phyloP scores from a whole-genome alignment of 1,140 invertebrate genomes.

The Chionoecetes opilio region DNA sequence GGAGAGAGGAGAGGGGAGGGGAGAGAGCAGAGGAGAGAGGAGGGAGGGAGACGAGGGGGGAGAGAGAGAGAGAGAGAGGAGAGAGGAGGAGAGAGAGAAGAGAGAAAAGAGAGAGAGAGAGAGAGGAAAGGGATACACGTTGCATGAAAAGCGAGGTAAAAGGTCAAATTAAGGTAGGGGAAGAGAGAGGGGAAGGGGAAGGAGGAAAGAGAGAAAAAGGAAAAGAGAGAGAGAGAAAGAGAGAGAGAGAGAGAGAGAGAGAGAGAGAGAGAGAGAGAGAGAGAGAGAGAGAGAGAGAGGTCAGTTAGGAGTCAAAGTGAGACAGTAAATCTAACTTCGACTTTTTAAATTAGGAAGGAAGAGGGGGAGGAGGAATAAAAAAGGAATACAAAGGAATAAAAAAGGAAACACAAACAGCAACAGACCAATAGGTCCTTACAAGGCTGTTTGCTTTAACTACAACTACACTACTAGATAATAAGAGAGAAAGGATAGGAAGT shows the following conservation, averaged over 20 bases:
- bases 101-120: neutral
- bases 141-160: neutral
- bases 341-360: too few species aligned
- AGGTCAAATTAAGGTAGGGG: neutral
- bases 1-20: neutral
- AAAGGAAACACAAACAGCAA: neutral
- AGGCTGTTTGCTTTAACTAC: too few species aligned
- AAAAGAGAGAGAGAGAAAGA: conserved; percentile 25
- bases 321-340: too few species aligned
- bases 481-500: too few species aligned
- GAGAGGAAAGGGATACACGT: neutral
- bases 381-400: neutral
- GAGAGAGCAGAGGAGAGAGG: neutral
- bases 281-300: neutral
- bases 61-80: neutral
- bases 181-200: neutral
- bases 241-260: conserved; percentile 25
- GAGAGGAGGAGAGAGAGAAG: neutral
- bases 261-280: neutral
- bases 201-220: neutral
- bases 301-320: too few species aligned
- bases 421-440: too few species aligned
- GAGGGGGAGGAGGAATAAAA: neutral
- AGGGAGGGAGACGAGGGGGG: neutral
- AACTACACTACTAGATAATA: too few species aligned